A percentile compares a stretch with the other conserved stretches of the same genome.
phyloP scores from a whole-genome alignment of 2,888 invertebrate species.

The Strigamia crassipes region DNA sequence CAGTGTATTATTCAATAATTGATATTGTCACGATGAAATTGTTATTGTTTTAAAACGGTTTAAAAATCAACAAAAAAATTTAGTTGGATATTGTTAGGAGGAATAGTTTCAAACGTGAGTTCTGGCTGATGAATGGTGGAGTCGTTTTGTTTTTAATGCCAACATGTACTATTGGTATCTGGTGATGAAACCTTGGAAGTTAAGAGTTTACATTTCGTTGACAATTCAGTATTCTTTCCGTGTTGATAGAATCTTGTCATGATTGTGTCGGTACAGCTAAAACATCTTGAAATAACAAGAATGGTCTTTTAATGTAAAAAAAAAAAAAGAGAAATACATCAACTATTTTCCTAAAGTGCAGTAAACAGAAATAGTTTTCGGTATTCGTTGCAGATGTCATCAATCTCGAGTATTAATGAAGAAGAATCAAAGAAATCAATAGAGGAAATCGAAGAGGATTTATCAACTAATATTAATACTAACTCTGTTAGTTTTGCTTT shows the following conservation, averaged over 20 bases:
- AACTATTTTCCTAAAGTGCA: too few species aligned
- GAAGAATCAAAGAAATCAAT: not conserved
- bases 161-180: not conserved
- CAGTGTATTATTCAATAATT: not conserved
- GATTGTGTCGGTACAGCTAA: not conserved
- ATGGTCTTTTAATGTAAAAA: not conserved
- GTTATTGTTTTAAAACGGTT: not conserved
- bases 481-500: not conserved
- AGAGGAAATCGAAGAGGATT: not conserved
- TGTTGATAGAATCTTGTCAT: not conserved
- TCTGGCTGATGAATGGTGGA: not conserved
- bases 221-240: not conserved
- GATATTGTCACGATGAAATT: not conserved
- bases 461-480: not conserved
- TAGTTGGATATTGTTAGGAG: not conserved
- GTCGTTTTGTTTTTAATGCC: not conserved
- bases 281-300: not conserved
- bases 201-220: not conserved
- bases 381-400: not conserved
- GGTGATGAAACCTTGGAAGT: not conserved
- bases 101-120: not conserved
- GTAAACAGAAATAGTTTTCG: too few species aligned
- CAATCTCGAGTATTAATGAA: not conserved
- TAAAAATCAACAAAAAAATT: not conserved
- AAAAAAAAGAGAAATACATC: not conserved